Evolutionary conservation across 2,113 vertebrate species (phyloP).

Genomic region (Eleginops maclovinus): DNA sequence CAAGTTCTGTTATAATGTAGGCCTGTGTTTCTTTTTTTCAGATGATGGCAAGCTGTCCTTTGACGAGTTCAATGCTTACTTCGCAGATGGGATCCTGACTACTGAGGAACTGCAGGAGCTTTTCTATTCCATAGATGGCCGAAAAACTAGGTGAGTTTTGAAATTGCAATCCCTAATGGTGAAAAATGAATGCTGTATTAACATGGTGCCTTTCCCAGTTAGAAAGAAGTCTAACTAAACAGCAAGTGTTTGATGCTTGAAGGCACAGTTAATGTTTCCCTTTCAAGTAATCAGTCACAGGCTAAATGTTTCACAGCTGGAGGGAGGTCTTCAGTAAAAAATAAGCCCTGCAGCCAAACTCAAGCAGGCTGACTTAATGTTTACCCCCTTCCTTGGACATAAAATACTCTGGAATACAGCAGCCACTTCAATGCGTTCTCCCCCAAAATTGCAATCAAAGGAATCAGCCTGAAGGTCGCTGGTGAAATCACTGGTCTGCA

Average conservation of each 20-base stretch:
- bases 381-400: conserved; percentile 29
- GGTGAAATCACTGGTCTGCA: conserved; percentile 27
- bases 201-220: neutral
- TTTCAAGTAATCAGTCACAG: conserved; percentile 33
- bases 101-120: conserved; percentile 92
- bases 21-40: conserved; percentile 66
- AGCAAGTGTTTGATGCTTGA: conserved; percentile 3
- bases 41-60: conserved; percentile 97
- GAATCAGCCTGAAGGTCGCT: conserved; percentile 44
- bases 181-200: neutral
- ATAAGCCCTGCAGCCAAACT: conserved; percentile 12
- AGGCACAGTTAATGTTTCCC: conserved; percentile 8
- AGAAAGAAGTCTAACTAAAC: neutral
- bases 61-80: conserved; percentile 97
- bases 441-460: conserved; percentile 43
- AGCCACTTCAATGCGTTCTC: conserved; percentile 54
- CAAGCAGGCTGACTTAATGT: conserved; percentile 22
- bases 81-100: conserved; percentile 93
- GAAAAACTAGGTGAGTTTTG: conserved; percentile 89
- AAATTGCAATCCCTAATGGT: neutral
- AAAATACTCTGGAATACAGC: conserved; percentile 17
- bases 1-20: neutral
- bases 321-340: conserved; percentile 22
- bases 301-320: conserved; percentile 37
- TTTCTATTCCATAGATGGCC: conserved; percentile 91